A percentile compares a stretch with the other conserved stretches of the same genome.
These are phyloP conservation scores for Triplophysa tibetana DNA, from an alignment of 2,113 vertebrate species.

Conservation along the genomic window DNA sequence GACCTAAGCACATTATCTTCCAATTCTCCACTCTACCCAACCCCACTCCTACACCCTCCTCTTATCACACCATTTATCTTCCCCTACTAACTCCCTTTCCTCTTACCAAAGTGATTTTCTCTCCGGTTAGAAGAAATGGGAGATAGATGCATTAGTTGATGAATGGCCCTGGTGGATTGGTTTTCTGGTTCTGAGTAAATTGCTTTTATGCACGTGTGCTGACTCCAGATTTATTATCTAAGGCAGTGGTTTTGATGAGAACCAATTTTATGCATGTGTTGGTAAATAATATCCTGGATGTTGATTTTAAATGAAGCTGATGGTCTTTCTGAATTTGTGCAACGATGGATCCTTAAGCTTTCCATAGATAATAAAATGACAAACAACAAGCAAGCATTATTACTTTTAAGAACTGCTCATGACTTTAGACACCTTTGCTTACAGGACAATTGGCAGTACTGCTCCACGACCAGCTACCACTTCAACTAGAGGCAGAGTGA, in stretches of 20 bases:
- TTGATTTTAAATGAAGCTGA: background rate
- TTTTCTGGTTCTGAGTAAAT: background rate
- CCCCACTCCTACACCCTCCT: background rate
- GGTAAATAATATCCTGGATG: background rate
- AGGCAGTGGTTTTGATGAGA: background rate
- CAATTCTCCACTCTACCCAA: conserved; percentile 20
- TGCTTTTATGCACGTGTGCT: background rate
- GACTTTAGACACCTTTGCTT: background rate
- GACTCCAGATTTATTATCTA: background rate
- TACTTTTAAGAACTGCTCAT: background rate
- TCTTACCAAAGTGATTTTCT: background rate
- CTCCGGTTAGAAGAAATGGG: conserved; percentile 18
- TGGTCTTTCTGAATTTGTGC: background rate
- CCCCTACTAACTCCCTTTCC: background rate
- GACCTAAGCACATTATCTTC: conserved; percentile 1
- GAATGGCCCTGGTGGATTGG: background rate
- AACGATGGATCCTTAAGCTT: background rate
- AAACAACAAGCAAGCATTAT: background rate
- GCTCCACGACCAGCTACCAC: conserved; percentile 38
- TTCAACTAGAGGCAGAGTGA: conserved; percentile 49
- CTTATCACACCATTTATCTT: background rate
- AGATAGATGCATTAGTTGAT: conserved; percentile 13
- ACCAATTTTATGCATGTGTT: background rate
- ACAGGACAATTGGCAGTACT: conserved; percentile 1
- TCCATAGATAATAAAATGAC: background rate